Conservation (phyloP, 2,113 vertebrate genomes). For the Caracal caracal region DNA sequence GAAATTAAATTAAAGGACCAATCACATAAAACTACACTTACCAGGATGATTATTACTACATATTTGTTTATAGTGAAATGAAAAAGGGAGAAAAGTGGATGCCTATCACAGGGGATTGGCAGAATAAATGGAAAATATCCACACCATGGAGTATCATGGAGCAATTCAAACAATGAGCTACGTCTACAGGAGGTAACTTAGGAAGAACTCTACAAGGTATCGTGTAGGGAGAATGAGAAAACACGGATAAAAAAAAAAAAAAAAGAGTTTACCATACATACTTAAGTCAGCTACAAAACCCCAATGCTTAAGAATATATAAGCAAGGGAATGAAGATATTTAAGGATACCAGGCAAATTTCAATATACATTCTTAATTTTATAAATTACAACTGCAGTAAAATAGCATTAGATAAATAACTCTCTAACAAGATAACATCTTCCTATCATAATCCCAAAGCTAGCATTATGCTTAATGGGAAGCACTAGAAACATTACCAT, state of each 20-base stretch:
- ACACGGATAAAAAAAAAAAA: not conserved
- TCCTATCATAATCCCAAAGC: not conserved
- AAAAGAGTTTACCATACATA: too few relatives aligned
- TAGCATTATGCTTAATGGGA: not conserved
- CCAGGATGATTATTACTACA: not conserved
- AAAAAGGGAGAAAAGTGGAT: not conserved
- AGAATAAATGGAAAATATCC: not conserved
- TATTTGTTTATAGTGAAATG: not conserved
- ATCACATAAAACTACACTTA: not conserved
- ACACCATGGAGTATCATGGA: constrained; percentile 8
- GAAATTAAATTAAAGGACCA: not conserved
- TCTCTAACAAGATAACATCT: not conserved
- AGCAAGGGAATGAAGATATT: not conserved
- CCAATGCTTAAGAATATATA: not conserved
- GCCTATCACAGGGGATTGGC: not conserved
- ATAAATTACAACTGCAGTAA: not conserved
- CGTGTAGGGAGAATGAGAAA: not conserved
- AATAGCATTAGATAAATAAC: not conserved
- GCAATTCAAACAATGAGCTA: not conserved
- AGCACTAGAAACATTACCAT: constrained; percentile 8
- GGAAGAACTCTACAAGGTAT: not conserved
- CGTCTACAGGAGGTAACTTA: not conserved
- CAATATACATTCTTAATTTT: not conserved
- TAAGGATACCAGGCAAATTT: constrained; percentile 27
- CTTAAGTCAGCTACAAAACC: not conserved